These are phyloP conservation scores for Ceyx erithaca DNA, from an alignment of 2,797 vertebrate species.

Conservation along the genomic window DNA sequence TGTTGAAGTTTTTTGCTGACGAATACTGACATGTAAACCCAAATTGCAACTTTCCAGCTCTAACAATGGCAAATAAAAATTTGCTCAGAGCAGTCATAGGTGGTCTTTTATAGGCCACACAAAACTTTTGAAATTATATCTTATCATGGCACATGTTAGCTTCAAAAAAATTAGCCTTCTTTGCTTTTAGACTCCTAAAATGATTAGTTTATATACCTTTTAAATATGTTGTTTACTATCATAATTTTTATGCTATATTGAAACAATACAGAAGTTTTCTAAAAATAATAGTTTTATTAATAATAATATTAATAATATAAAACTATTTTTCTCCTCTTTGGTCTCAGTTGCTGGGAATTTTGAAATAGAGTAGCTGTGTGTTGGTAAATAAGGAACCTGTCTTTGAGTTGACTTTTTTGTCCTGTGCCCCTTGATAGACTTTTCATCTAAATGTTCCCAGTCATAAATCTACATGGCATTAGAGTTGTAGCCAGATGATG, in stretches of 20 bases:
- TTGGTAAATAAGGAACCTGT: not conserved
- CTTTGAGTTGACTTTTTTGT: not conserved
- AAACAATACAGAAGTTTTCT: not conserved
- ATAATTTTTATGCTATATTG: not conserved
- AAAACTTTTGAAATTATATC: not conserved
- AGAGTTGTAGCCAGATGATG: not conserved
- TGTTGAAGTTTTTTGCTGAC: slow-evolving; percentile 53
- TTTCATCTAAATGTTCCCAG: not conserved
- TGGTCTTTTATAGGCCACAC: not conserved
- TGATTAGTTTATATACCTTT: not conserved
- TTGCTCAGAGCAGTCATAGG: not conserved
- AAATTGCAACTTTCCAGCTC: slow-evolving; percentile 3
- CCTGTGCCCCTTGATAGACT: not conserved
- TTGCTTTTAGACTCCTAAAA: not conserved
- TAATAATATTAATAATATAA: no score
- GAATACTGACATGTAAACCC: slow-evolving; percentile 38
- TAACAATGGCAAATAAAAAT: slow-evolving; percentile 43
- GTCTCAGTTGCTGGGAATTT: not conserved
- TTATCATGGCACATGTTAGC: not conserved
- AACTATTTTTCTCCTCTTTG: not conserved
- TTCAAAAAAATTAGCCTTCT: not conserved
- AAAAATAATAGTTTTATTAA: not conserved
- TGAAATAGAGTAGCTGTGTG: not conserved
- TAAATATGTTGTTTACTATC: not conserved
- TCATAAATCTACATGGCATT: not conserved